These are phyloP conservation scores for Callopanchax toddi DNA, from an alignment of 2,113 vertebrate genomes.

Conservation along the genomic window DNA sequence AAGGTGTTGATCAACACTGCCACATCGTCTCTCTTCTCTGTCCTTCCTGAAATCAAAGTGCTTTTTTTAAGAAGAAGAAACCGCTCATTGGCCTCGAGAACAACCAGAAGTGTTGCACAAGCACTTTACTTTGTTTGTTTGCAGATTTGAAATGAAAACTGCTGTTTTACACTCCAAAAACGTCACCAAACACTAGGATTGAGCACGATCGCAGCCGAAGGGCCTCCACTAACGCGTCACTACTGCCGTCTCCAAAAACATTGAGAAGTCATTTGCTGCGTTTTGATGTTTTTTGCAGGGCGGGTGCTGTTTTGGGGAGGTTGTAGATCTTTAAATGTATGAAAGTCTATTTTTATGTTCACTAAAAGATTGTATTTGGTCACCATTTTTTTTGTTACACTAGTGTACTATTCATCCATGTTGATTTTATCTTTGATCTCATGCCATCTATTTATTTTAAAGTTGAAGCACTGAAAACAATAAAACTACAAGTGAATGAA, in stretches of 20 bases:
- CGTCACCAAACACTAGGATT: conserved; percentile 56
- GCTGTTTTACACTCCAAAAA: conserved; percentile 37
- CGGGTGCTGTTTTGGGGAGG: background rate
- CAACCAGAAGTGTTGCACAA: conserved; percentile 78
- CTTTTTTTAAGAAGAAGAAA: conserved; percentile 50
- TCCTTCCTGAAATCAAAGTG: conserved; percentile 49
- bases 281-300: conserved; percentile 53
- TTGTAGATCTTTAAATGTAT: conserved; percentile 60
- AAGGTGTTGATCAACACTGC: conserved; percentile 72
- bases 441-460: conserved; percentile 93
- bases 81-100: conserved; percentile 60
- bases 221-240: too few relatives aligned
- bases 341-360: conserved; percentile 78
- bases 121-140: conserved; percentile 77
- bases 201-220: conserved; percentile 45
- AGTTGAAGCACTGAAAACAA: conserved; percentile 84
- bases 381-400: conserved; percentile 79
- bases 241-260: conserved; percentile 76
- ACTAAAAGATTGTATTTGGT: conserved; percentile 83
- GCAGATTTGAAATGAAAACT: conserved; percentile 45
- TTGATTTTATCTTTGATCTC: conserved; percentile 84
- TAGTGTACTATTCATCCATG: conserved; percentile 80
- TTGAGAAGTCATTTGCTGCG: conserved; percentile 74
- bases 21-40: conserved; percentile 50
- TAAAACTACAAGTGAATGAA: conserved; percentile 85